Percentiles rank a stretch among this genome's conserved stretches.
Evolutionary conservation across 64 coral and sea anemone species (phyloP).

Genomic region (Astreopora myriophthalma): DNA sequence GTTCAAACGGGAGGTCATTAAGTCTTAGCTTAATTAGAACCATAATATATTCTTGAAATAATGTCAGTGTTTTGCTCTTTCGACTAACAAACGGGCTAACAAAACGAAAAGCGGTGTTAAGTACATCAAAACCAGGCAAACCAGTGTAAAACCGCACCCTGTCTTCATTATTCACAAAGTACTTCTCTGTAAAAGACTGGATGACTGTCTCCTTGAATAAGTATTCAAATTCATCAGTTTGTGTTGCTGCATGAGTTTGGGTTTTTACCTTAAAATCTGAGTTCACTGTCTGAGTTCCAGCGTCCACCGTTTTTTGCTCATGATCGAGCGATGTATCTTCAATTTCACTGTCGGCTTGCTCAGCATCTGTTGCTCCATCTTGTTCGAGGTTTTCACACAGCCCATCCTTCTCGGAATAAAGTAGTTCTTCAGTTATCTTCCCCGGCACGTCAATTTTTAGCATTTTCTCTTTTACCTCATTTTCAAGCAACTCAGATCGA

Average conservation of each 20-base stretch:
- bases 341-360: neutral
- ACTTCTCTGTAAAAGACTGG: slow-evolving; percentile 37
- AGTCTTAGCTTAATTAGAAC: neutral
- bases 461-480: neutral
- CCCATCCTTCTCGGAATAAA: neutral
- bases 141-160: slow-evolving; percentile 57
- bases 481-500: neutral
- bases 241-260: neutral
- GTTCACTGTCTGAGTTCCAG: too few relatives aligned
- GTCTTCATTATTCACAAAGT: slow-evolving; percentile 23
- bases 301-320: neutral
- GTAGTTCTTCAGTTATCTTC: neutral
- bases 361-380: neutral
- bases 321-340: too few relatives aligned
- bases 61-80: slow-evolving; percentile 22
- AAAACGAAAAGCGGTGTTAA: slow-evolving; percentile 1
- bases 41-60: slow-evolving; percentile 27
- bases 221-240: slow-evolving; percentile 52
- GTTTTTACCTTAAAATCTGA: too few relatives aligned
- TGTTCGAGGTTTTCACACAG: neutral
- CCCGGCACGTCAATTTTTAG: neutral
- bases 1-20: too few relatives aligned
- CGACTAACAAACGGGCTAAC: slow-evolving; percentile 9
- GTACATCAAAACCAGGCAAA: slow-evolving; percentile 10
- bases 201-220: neutral